These are phyloP conservation scores for Muscicapa striata DNA, from an alignment of 2,797 vertebrate genomes.

Conservation along the genomic window DNA sequence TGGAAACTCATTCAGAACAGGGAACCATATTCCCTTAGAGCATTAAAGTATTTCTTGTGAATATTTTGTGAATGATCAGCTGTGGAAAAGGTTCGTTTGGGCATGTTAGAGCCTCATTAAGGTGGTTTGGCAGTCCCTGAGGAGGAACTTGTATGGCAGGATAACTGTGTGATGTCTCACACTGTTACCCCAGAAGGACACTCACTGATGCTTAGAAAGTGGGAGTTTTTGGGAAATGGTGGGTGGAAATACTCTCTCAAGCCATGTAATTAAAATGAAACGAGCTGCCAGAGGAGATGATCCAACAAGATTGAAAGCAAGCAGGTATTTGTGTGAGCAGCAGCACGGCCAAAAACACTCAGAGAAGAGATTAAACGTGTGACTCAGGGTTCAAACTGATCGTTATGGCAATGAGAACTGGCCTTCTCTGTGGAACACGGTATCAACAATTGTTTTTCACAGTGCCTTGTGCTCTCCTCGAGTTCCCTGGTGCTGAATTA, in stretches of 20 bases:
- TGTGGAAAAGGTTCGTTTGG: not conserved
- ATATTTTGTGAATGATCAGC: not conserved
- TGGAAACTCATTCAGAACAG: not conserved
- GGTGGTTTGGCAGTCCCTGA: not conserved
- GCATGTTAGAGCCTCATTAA: not conserved
- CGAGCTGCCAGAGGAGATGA: not conserved
- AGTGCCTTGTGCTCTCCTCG: not conserved
- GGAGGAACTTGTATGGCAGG: conserved; percentile 10
- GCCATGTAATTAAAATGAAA: not conserved
- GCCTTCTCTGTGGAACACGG: not conserved
- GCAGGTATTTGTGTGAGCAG: not conserved
- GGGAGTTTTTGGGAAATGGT: conserved; percentile 22
- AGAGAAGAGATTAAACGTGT: not conserved
- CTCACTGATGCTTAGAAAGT: not conserved
- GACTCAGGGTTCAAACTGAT: not conserved
- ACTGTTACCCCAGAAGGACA: not conserved
- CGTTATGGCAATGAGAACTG: not conserved
- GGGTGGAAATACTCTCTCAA: not conserved
- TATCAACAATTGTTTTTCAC: not conserved
- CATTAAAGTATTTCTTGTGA: not conserved
- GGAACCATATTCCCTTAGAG: not conserved
- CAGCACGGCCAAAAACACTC: not conserved
- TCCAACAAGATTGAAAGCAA: not conserved
- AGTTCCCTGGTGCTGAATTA: not conserved
- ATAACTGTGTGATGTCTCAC: conserved; percentile 19